phyloP scores from a whole-genome alignment of 2,888 invertebrate species.

The Clepsis dumicolana region DNA sequence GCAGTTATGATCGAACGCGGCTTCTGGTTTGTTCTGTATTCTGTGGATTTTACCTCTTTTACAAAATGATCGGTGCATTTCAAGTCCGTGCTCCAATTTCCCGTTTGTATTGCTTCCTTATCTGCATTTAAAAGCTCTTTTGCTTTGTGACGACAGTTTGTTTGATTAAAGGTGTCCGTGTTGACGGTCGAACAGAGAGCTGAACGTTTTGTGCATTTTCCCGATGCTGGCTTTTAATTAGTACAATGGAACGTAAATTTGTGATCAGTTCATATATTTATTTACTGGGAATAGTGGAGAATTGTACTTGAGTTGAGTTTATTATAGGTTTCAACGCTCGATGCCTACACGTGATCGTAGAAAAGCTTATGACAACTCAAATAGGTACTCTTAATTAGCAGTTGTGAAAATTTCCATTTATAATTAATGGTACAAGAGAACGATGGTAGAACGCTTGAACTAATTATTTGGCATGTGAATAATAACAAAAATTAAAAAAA shows the following conservation, averaged over 20 bases:
- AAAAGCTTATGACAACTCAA: too few relatives aligned
- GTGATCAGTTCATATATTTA: not conserved
- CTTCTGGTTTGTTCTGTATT: too few relatives aligned
- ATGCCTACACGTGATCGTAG: too few relatives aligned
- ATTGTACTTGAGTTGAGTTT: not conserved
- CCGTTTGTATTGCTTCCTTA: conserved; percentile 37
- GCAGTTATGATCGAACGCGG: too few relatives aligned
- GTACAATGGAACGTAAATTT: not conserved
- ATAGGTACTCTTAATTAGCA: too few relatives aligned
- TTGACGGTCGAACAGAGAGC: not conserved
- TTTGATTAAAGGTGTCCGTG: conserved; percentile 28
- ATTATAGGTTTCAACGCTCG: too few relatives aligned
- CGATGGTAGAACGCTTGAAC: too few relatives aligned
- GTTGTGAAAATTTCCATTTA: too few relatives aligned
- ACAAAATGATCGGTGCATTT: conserved; percentile 26
- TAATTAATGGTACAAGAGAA: too few relatives aligned
- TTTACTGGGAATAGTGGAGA: not conserved
- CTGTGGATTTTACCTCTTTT: too few relatives aligned
- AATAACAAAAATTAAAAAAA: too few relatives aligned
- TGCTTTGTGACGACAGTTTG: conserved; percentile 23
- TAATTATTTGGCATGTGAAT: too few relatives aligned
- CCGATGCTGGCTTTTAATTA: not conserved
- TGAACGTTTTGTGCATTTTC: not conserved
- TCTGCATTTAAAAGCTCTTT: conserved; percentile 38
- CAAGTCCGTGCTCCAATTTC: conserved; percentile 29